Base-by-base conservation (phyloP, 1,140 invertebrate species). In the Theocolax elegans region DNA sequence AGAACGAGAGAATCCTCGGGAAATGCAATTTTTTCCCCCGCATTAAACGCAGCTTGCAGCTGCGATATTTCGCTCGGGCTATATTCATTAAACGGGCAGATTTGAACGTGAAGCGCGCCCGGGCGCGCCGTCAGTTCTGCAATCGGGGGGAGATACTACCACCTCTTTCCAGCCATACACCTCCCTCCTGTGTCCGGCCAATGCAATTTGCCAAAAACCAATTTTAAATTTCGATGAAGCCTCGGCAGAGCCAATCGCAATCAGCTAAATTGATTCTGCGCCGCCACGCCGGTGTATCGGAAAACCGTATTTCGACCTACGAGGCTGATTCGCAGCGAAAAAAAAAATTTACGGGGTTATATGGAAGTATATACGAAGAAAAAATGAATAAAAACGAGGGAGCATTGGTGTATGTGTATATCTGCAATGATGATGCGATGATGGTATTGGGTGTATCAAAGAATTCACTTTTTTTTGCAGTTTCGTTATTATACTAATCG, bases 161-260 rank as follows among this genome's bases (percentile, higher is more conserved):
- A n/a, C n/a, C 4, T 2, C 48, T 4, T 23, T 9, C 19, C 48
- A 23, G 10, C 72, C 72, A 4, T 21, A 23, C 56, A 13, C 29
- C 17, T 51, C 17, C 31, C 53, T 13, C 40, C 2, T n/a, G n/a
- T 21, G 21, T 31, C 29, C 72, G 70, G 27, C 49, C 56, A 66
- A 73, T 70, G 48, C 72, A 70, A 73, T 73, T 73, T 70, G 67
- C 42, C 63, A 70, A 73, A 73, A 73, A 70, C 72, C 67, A 70
- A 71, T 74, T 67, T 74, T 65, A 73, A 73, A 73, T 63, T 73
- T 74, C 65, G 64, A 77, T 68, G 74, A 73, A 65, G 53, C 67
- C 40, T 31, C 59, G 17, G 46, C 46, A 13, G 56, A 51, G 49
- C 67, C 71, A 72, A 72, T 72, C 58, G 65, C 65, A 72, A 72